Percentiles rank a stretch among this genome's conserved stretches.
Evolutionary conservation across 2,797 vertebrate genomes (phyloP).

Genomic region (Bradypus variegatus): DNA sequence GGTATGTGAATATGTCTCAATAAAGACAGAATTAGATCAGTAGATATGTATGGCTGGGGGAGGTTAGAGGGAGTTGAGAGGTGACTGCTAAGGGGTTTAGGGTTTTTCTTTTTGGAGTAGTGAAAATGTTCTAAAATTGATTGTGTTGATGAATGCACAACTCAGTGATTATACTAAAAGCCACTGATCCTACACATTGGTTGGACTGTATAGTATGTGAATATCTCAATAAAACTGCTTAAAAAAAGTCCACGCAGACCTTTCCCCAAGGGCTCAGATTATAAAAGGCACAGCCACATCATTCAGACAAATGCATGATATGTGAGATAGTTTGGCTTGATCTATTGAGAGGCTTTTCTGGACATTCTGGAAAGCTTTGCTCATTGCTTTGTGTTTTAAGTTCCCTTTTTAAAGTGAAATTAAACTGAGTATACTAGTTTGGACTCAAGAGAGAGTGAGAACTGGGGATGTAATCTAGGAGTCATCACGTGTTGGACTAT

Average conservation of each 20-base stretch:
- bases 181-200: too few relatives aligned
- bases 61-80: too few relatives aligned
- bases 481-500: background rate
- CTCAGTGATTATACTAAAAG: too few relatives aligned
- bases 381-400: background rate
- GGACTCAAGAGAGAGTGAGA: background rate
- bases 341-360: background rate
- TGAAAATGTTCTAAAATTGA: too few relatives aligned
- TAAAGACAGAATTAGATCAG: too few relatives aligned
- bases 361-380: background rate
- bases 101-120: too few relatives aligned
- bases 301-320: background rate
- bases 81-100: too few relatives aligned
- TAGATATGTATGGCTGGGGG: too few relatives aligned
- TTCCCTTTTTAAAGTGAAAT: background rate
- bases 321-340: background rate
- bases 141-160: too few relatives aligned
- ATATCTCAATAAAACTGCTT: too few relatives aligned
- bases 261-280: background rate
- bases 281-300: background rate
- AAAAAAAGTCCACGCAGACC: background rate
- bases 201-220: too few relatives aligned
- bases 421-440: background rate
- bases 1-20: too few relatives aligned
- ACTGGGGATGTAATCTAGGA: background rate